A percentile compares a stretch with the other conserved stretches of the same genome.
Conservation (phyloP, 2,113 vertebrate species). For the western clawed frog (Xenopus tropicalis) region UCB_Xtro_10.0 CM004443.2:174492001-174492500, state of each 20-base stretch:
- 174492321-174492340: background rate
- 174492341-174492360: background rate
- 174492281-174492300: background rate
- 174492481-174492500: too few relatives aligned
- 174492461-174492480: too few relatives aligned
- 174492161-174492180: constrained; percentile 27
- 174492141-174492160: constrained; percentile 10
- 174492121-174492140: constrained; percentile 9
- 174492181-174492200: constrained; percentile 26
- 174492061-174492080: background rate
- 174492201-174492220: constrained; percentile 4
- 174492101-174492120: constrained; percentile 32
- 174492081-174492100: constrained; percentile 7
- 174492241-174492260: constrained; percentile 41
- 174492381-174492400: too few relatives aligned
- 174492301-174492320: background rate
- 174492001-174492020: background rate
- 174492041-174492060: background rate
- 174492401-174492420: too few relatives aligned
- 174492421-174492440: too few relatives aligned
- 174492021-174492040: constrained; percentile 4
- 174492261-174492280: constrained; percentile 34
- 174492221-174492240: constrained; percentile 9
- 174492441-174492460: too few relatives aligned
- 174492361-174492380: too few relatives aligned